phyloP scores from a whole-genome alignment of 1,140 invertebrate genomes.

The Drosophila pachea region DNA sequence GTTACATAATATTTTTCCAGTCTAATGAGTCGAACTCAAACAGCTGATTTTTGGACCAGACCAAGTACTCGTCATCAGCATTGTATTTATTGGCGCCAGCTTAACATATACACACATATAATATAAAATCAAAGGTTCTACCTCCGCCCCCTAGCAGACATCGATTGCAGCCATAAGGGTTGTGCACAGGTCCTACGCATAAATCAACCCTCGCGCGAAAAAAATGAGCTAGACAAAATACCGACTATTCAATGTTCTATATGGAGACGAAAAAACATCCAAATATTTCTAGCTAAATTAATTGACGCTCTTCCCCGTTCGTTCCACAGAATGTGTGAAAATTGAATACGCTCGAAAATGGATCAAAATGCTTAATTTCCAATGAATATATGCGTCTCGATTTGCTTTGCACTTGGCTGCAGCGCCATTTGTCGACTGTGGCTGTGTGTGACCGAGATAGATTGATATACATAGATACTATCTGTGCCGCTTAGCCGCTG shows the following conservation, averaged over 20 bases:
- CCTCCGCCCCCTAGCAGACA: conserved; percentile 9
- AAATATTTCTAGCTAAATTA: too few relatives aligned
- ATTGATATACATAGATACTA: conserved; percentile 18
- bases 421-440: too few relatives aligned
- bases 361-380: conserved; percentile 24
- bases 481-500: neutral
- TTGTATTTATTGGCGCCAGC: conserved; percentile 8
- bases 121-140: too few relatives aligned
- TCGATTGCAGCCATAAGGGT: conserved; percentile 31
- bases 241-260: neutral
- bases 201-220: conserved; percentile 71
- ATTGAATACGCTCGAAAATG: conserved; percentile 24
- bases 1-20: too few relatives aligned
- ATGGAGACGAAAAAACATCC: neutral
- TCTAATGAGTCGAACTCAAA: conserved; percentile 44
- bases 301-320: too few relatives aligned
- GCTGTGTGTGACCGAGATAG: neutral
- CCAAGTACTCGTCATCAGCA: conserved; percentile 47
- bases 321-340: conserved; percentile 44
- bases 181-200: conserved; percentile 58
- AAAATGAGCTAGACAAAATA: neutral
- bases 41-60: conserved; percentile 45
- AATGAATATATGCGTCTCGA: conserved; percentile 26
- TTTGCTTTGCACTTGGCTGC: neutral
- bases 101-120: neutral